Conservation (phyloP, 2,888 invertebrate species). For the Zygogramma bicolorata region DNA sequence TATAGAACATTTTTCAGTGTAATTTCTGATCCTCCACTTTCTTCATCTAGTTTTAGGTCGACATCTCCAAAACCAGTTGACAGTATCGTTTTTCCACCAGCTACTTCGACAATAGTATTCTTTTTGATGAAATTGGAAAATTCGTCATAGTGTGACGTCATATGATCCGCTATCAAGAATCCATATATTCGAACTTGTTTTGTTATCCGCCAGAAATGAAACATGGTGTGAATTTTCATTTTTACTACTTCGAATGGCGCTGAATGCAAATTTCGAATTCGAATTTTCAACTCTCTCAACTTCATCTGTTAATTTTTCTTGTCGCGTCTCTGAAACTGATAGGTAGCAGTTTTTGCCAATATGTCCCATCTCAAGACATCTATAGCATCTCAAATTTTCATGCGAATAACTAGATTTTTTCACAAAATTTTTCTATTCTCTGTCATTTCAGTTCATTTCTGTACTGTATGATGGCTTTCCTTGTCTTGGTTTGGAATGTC, state of each 20-base stretch:
- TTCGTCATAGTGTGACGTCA: not conserved
- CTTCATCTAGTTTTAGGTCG: too few relatives aligned
- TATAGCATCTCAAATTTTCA: constrained; percentile 1
- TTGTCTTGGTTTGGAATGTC: not conserved
- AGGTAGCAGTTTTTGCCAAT: not conserved
- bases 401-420: not conserved
- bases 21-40: not conserved
- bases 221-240: not conserved
- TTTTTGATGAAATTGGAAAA: too few relatives aligned
- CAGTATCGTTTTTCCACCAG: too few relatives aligned
- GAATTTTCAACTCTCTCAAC: not conserved
- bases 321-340: not conserved
- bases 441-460: not conserved
- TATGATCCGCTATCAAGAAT: constrained; percentile 1
- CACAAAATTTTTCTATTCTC: not conserved
- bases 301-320: not conserved
- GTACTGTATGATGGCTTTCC: not conserved
- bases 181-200: constrained; percentile 3
- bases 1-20: not conserved
- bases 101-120: too few relatives aligned
- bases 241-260: not conserved
- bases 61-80: too few relatives aligned
- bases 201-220: not conserved
- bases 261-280: not conserved
- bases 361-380: constrained; percentile 4